These are phyloP conservation scores for Spialia ferax DNA, from an alignment of 2,888 invertebrate genomes.

Conservation along the genomic window DNA sequence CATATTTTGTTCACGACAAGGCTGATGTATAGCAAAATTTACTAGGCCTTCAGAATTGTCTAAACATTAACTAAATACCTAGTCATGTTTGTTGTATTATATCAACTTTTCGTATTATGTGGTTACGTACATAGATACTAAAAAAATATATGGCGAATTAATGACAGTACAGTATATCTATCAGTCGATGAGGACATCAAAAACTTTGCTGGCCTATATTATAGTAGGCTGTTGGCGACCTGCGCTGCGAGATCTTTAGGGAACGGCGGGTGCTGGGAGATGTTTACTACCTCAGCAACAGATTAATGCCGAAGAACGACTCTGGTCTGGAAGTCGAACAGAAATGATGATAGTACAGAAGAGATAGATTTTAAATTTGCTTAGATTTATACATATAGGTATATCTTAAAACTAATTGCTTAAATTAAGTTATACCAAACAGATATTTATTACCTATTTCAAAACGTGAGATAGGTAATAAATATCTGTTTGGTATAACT, in stretches of 20 bases:
- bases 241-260: background rate
- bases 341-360: background rate
- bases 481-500: conserved; percentile 63
- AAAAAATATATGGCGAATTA: no score
- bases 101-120: no score
- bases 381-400: no score
- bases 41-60: background rate
- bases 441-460: no score
- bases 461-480: no score
- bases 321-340: background rate
- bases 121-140: no score
- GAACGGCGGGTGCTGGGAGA: background rate
- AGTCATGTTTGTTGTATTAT: no score
- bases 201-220: background rate
- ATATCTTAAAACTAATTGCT: conserved; percentile 39
- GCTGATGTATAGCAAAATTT: background rate
- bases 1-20: background rate
- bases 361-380: background rate
- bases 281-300: conserved; percentile 34
- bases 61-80: no score
- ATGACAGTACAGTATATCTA: background rate
- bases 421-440: conserved; percentile 65
- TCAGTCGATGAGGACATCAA: background rate
- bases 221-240: background rate
- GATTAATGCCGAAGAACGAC: conserved; percentile 28